Conservation (phyloP, 2,113 vertebrate species). For the Athene noctua region DNA sequence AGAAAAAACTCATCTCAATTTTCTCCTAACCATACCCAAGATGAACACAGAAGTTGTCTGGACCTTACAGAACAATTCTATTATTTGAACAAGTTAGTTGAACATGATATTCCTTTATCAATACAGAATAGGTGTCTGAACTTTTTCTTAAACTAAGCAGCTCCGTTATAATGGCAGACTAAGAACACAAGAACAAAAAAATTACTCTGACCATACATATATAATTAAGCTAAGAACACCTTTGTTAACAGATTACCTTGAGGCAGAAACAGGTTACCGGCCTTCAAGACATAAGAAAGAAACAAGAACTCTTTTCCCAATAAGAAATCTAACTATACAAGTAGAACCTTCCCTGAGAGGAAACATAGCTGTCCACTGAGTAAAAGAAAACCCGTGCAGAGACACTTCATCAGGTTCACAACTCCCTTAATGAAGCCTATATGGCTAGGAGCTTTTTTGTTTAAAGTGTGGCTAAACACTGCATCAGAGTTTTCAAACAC, state of each 20-base stretch:
- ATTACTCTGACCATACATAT: background rate
- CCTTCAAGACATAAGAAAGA: background rate
- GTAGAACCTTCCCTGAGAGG: background rate
- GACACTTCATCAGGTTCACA: background rate
- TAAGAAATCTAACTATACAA: background rate
- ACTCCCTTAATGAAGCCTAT: background rate
- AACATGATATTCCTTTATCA: background rate
- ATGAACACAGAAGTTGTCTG: background rate
- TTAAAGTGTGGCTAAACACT: background rate
- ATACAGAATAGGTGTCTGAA: background rate
- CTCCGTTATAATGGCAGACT: background rate
- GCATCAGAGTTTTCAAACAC: background rate
- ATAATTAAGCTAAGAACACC: background rate
- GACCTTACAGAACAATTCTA: background rate
- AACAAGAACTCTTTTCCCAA: background rate
- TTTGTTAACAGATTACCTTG: background rate
- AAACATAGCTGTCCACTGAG: background rate
- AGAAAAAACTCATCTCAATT: background rate
- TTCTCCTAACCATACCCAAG: background rate
- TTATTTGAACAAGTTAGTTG: background rate
- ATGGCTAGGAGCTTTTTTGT: accelerated
- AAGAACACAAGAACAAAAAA: background rate
- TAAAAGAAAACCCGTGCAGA: background rate
- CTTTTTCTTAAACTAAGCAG: background rate
- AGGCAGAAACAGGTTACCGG: background rate